phyloP scores from a whole-genome alignment of 2,797 vertebrate genomes.

The Yasuhikotakia modesta region DNA sequence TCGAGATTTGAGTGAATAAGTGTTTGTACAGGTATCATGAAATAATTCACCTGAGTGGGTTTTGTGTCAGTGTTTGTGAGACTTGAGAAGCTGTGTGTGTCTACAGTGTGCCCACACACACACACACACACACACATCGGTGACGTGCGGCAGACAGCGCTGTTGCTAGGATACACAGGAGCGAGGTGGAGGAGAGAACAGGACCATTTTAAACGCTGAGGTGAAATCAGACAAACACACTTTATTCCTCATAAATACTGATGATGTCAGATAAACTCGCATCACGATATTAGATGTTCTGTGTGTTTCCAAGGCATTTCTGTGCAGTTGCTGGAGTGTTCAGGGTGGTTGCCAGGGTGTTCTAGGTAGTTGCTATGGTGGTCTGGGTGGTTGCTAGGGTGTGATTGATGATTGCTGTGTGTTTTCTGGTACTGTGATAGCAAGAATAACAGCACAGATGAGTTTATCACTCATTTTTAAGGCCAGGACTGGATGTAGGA shows the following conservation, averaged over 20 bases:
- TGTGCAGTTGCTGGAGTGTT: background rate
- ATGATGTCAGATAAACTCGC: too few species aligned
- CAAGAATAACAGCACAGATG: too few species aligned
- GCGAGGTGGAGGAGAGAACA: constrained; percentile 54
- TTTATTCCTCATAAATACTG: background rate
- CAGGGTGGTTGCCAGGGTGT: too few species aligned
- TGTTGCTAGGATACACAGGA: constrained; percentile 83
- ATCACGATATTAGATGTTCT: too few species aligned
- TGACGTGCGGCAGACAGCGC: constrained; percentile 76
- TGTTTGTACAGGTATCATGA: background rate
- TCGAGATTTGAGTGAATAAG: background rate
- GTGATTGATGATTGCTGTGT: background rate
- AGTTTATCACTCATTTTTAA: too few species aligned
- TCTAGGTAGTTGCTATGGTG: background rate
- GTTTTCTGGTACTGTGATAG: too few species aligned
- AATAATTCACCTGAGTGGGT: background rate
- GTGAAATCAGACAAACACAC: background rate
- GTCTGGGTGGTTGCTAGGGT: background rate
- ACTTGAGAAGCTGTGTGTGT: background rate
- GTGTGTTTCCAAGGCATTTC: too few species aligned
- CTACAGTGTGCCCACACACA: background rate
- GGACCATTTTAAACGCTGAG: background rate
- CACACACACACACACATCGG: constrained; percentile 78
- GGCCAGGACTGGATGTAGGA: too few species aligned
- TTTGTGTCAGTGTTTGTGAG: constrained; percentile 6